Percentiles rank a stretch among this genome's conserved stretches.
Conservation (phyloP, 2,113 vertebrate species). For the Actinemys pallida region DNA sequence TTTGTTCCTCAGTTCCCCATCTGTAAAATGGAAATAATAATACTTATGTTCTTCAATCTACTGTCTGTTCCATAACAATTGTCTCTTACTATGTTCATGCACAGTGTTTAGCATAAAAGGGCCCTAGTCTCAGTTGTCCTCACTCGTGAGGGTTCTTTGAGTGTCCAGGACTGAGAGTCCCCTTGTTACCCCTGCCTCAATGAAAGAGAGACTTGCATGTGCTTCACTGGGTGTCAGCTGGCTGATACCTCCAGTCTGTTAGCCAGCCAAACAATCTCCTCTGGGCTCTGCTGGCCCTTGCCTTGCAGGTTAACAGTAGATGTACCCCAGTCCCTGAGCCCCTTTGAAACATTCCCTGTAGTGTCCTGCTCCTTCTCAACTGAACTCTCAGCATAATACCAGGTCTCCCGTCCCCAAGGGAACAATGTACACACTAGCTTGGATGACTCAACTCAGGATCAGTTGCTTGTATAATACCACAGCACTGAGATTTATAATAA, state of each 20-base stretch:
- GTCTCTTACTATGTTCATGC: background rate
- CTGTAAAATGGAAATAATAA: background rate
- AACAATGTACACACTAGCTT: background rate
- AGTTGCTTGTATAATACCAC: background rate
- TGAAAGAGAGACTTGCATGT: background rate
- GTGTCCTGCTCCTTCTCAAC: background rate
- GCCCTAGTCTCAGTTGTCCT: background rate
- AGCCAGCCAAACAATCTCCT: background rate
- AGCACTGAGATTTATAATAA: background rate
- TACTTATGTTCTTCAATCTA: background rate
- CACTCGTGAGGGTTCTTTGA: background rate
- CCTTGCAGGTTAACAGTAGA: background rate
- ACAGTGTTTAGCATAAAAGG: background rate
- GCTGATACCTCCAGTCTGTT: background rate
- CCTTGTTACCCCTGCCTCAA: background rate
- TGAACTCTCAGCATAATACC: background rate
- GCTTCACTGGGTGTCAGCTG: background rate
- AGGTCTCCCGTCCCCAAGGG: background rate
- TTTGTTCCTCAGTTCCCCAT: background rate
- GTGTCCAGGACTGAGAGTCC: background rate
- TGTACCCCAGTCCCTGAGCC: background rate
- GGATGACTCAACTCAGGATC: background rate
- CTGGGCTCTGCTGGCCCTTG: background rate
- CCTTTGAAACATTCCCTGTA: background rate
- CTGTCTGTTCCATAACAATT: background rate